Evolutionary conservation across 2,888 invertebrate species (phyloP).

Genomic region (Keiferia lycopersicella): DNA sequence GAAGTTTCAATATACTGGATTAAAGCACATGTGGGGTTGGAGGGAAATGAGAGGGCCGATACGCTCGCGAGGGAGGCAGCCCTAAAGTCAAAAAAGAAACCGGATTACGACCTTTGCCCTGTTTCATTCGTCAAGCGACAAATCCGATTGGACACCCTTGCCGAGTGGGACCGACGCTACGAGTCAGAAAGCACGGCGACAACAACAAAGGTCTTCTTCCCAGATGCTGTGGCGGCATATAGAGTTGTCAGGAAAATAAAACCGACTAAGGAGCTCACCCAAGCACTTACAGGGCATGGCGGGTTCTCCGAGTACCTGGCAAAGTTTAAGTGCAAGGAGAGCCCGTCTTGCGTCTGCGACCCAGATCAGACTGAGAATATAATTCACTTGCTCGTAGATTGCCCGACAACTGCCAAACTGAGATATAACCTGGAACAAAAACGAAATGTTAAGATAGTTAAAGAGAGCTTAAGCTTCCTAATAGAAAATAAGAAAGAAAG

Average conservation of each 20-base stretch:
- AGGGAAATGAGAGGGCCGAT: constrained; percentile 15
- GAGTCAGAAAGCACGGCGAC: neutral
- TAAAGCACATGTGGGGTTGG: neutral
- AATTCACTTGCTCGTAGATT: neutral
- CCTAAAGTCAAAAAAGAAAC: too few relatives aligned
- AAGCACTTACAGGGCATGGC: constrained; percentile 19
- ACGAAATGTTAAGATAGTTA: too few relatives aligned
- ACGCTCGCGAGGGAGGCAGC: constrained; percentile 3
- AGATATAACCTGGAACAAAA: too few relatives aligned
- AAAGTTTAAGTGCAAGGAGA: constrained; percentile 26
- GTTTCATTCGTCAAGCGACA: constrained; percentile 13
- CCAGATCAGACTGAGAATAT: too few relatives aligned
- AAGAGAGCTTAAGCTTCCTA: too few relatives aligned
- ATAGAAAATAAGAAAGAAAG: too few relatives aligned
- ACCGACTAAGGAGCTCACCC: neutral
- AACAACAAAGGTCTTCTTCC: neutral
- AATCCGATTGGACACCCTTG: neutral
- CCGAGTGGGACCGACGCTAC: constrained; percentile 1
- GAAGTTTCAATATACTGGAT: constrained; percentile 11
- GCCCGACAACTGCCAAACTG: neutral
- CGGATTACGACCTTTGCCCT: constrained; percentile 11
- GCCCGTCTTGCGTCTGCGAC: constrained; percentile 6
- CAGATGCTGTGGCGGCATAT: neutral
- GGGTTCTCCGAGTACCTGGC: constrained; percentile 24
- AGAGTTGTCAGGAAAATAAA: neutral